phyloP scores from a whole-genome alignment of 2,797 vertebrate genomes.

The Octomys mimax region DNA sequence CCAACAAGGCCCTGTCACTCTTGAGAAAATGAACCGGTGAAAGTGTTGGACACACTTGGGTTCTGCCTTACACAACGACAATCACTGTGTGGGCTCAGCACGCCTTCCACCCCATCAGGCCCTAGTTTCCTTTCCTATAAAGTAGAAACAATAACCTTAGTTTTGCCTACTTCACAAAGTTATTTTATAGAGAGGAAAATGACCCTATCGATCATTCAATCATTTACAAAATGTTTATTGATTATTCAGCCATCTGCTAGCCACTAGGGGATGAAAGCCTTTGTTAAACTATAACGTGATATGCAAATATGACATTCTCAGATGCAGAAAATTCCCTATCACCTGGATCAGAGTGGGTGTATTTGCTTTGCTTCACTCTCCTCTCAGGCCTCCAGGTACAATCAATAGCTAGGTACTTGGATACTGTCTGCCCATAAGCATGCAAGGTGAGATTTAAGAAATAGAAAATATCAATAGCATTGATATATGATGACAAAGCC shows the following conservation, averaged over 20 bases:
- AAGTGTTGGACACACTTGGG: not conserved
- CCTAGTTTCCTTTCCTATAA: not conserved
- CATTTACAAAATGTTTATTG: conserved; percentile 56
- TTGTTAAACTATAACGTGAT: conserved; percentile 52
- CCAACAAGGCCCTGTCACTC: rapidly evolving
- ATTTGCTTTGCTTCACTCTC: not conserved
- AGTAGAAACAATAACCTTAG: not conserved
- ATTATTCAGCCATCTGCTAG: conserved; percentile 31
- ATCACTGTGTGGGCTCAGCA: not conserved
- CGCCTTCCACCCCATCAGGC: not conserved
- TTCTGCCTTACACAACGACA: not conserved
- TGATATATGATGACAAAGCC: not conserved
- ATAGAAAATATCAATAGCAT: not conserved
- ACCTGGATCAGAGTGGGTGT: not conserved
- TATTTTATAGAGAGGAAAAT: conserved; percentile 56
- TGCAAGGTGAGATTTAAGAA: not conserved
- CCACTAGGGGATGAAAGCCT: not conserved
- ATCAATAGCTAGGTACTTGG: not conserved
- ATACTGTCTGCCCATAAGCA: not conserved
- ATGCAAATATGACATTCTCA: not conserved
- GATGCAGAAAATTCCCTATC: not conserved
- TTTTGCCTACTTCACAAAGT: not conserved
- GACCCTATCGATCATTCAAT: not conserved
- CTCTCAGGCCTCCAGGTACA: not conserved
- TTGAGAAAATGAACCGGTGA: rapidly evolving